Evolutionary conservation across 2,113 vertebrate species (phyloP), one percentile per base, ranked within the genome.

Genomic region (Brachyhypopomus occidentalis): DNA sequence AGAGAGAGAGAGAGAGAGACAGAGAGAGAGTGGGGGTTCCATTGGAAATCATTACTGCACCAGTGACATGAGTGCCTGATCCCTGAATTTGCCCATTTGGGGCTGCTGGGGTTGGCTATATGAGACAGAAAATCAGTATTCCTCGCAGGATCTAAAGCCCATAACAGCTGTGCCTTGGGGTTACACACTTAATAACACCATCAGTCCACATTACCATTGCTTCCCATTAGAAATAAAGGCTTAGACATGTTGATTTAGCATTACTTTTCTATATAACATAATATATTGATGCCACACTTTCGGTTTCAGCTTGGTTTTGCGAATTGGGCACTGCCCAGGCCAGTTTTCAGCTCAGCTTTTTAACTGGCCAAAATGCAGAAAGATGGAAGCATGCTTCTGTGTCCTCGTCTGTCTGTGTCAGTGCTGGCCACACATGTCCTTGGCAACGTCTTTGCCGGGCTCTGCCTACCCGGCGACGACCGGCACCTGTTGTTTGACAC

Each of bases 1-100:
- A 23, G 27, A 62, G 30, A 70, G 55, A 17, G 55, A 23, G 78
- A 58, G 67, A 20, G 5, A 12, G 58, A 71, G n/a, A 72, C 36
- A 72, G 72, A 72, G 41, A 45, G 41, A 45, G 41, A 45, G 41
- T 71, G 20, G 66, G 45, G 73, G 83, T 89, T 83, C 76, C 81
- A 91, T 89, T 87, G 92, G 88, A 89, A 92, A 93, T 94, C 92
- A 89, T 93, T 94, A 92, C 76, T 86, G 83, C 89, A 85, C 89
- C 89, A 88, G 89, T 89, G 89, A 90, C 89, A 89, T 86, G 86
- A 89, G 86, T 82, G 38, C 86, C 90, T 86, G 84, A 86, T 87
- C 86, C 63, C 83, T 88, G 87, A 88, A 90, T 90, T 88, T 89
- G 90, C 87, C 88, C 89, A 88, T 92, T 89, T 88, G 89, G 85